phyloP scores from a whole-genome alignment of 2,797 vertebrate genomes.

The Echeneis naucrates region DNA sequence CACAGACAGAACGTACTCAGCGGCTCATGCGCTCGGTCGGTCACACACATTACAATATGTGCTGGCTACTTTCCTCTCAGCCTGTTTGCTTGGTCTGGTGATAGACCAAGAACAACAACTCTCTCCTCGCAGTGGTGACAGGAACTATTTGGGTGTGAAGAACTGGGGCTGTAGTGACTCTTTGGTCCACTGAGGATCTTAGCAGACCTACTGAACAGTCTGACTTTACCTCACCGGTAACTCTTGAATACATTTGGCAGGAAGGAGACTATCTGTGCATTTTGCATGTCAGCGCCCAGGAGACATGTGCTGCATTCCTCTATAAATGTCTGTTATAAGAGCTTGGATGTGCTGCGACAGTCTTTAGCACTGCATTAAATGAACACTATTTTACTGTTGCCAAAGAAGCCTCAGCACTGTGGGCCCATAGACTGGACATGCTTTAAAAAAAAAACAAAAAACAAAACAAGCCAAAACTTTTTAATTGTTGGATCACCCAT shows the following conservation, averaged over 20 bases:
- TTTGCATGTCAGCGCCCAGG: slow-evolving; percentile 22
- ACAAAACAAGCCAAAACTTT: too few relatives aligned
- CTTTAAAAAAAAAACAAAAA: slow-evolving; percentile 20
- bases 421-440: slow-evolving; percentile 1
- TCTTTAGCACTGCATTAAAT: slow-evolving; percentile 16
- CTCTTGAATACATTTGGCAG: slow-evolving; percentile 35
- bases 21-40: slow-evolving; percentile 9
- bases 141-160: slow-evolving; percentile 65
- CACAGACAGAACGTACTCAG: slow-evolving; percentile 3
- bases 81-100: slow-evolving; percentile 53
- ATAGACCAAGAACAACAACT: slow-evolving; percentile 65
- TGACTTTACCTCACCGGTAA: slow-evolving; percentile 46
- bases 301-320: slow-evolving; percentile 41
- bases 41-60: slow-evolving; percentile 24
- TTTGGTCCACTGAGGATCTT: slow-evolving; percentile 60
- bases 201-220: slow-evolving; percentile 42
- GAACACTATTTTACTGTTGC: slow-evolving; percentile 27
- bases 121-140: slow-evolving; percentile 57
- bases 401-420: slow-evolving; percentile 19
- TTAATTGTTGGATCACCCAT: background rate
- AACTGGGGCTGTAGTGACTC: slow-evolving; percentile 45
- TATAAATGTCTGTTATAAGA: slow-evolving; percentile 19
- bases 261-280: slow-evolving; percentile 14
- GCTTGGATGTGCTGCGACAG: slow-evolving; percentile 17
- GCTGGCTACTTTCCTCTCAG: slow-evolving; percentile 39